Base-by-base conservation (phyloP, 2,888 invertebrate species). In the Synergus gifuensis region DNA sequence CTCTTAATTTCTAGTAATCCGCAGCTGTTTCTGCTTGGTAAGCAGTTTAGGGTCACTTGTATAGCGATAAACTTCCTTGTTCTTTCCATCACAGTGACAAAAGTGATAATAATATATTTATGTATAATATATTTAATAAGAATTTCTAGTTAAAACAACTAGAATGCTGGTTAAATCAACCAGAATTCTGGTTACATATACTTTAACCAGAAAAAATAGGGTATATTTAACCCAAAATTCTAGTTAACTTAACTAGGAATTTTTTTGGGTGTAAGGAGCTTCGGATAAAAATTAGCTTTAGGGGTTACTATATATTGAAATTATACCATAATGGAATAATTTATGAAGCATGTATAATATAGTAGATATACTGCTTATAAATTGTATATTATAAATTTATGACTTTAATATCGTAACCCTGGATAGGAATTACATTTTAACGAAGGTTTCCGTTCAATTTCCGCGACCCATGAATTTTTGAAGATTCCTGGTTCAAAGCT, bases 1-100 rank as follows among this genome's bases (percentile, higher is more conserved):
- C 49, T 49, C 73, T 54, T 73, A n/a, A 54, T 54, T 73, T 36
- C 73, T 28, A n/a, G 14, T 54, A 54, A 73, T 73, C 73, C 73
- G 11, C 73, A 73, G 54, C 73, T 73, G 73, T 49, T 69, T 14
- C 69, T 54, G 36, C 36, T 73, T 22, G 46, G 44, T 67, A 73
- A 54, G 73, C 54, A 28, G 36, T 73, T 73, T 49, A 73, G 73
- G 73, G 49, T 73, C 73, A 73, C 11, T 36, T 73, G n/a, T n/a
- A n/a, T n/a, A n/a, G 36, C 54, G 73, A 73, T 73, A 73, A 73
- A 54, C 28, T 73, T 73, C 54, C 49, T 49, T 69, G 49, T 5
- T 16, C 54, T 60, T 60, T 60, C 22, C 22, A 60, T 12, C n/a
- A 5, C 49, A 49, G 49, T 54, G 49, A 73, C 18, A 54, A 73